These are phyloP conservation scores for Verasper variegatus DNA, from an alignment of 2,113 vertebrate species.

Conservation along the genomic window DNA sequence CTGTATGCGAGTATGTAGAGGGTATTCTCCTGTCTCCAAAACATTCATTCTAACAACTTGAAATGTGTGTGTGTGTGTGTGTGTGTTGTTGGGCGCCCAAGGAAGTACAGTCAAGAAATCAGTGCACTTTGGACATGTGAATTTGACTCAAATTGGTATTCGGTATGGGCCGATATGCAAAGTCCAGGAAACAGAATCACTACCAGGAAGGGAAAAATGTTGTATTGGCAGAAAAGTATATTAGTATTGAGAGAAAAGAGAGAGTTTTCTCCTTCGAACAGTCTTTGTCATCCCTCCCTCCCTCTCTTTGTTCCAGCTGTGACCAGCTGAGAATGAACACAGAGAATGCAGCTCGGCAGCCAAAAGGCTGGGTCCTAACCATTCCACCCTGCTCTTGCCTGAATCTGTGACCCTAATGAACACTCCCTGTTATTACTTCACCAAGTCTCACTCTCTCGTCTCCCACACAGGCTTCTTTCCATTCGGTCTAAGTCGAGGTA, in stretches of 20 bases:
- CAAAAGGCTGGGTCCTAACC: constrained; percentile 38
- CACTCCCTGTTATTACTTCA: constrained; percentile 41
- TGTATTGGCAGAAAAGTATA: neutral
- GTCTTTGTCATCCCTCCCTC: neutral
- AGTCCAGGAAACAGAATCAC: no score
- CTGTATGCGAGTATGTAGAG: no score
- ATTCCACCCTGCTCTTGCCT: constrained; percentile 27
- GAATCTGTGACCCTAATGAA: constrained; percentile 26
- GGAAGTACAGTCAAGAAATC: neutral
- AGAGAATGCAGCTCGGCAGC: constrained; percentile 26
- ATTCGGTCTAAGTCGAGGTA: constrained; percentile 32
- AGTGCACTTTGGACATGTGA: no score
- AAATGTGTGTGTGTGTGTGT: no score
- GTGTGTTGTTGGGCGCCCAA: neutral
- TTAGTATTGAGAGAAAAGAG: neutral
- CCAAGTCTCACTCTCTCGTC: constrained; percentile 34
- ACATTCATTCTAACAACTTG: neutral
- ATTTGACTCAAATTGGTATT: no score
- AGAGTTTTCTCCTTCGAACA: neutral
- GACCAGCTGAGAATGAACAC: constrained; percentile 28
- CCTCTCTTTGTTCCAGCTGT: constrained; percentile 15
- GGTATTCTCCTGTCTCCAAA: neutral
- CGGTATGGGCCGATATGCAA: no score
- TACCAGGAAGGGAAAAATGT: neutral
- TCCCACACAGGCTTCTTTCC: constrained; percentile 45